Evolutionary conservation across 1,140 invertebrate species (phyloP), one percentile per base, ranked within the genome.

Genomic region (Mylabris phalerata): DNA sequence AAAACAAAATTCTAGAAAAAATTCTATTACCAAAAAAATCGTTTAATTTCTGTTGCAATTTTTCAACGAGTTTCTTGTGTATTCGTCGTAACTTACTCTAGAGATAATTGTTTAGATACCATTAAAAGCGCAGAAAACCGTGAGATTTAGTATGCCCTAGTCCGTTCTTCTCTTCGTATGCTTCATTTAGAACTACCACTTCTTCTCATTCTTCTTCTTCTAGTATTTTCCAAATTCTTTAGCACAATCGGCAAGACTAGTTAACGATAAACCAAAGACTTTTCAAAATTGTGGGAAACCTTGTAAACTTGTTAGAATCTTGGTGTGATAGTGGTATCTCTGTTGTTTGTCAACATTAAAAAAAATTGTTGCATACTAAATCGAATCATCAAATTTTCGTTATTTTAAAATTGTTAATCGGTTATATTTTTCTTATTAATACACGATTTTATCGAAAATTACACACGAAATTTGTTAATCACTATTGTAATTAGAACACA

Each of bases 341-440:
- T 55, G 51, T 54, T 58, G 58, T 61, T 55, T 55, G 58, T 64
- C 19, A 32, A 32, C 4, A 32, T 32, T 32, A 32, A 19, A 19
- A 44, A 40, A 57, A 60, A 58, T 56, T 43, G 46, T 56, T 62
- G 60, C 63, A 65, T 62, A 61, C 60, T 61, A 61, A 57, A 61
- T 61, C 60, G 32, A 32, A 42, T 48, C 45, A 54, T 45, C 27
- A 32, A 11, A 50, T 5, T 49, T 32, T 32, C 2, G 32, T 32
- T 32, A 19, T 19, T 13, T 19, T 19, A 19, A 19, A 19, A 19
- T 19, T 19, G 19, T 32, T 32, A 32, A 32, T 32, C 27, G 27
- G 7, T 32, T 32, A 7, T 4, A 32, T 32, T 32, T 32, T 5
- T 3, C 7, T 32, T 7, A 32, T 4, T 7, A 5, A 32, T 7